These are phyloP conservation scores for Diachasma alloeum DNA, from an alignment of 1,140 invertebrate genomes.

Conservation along the genomic window DNA sequence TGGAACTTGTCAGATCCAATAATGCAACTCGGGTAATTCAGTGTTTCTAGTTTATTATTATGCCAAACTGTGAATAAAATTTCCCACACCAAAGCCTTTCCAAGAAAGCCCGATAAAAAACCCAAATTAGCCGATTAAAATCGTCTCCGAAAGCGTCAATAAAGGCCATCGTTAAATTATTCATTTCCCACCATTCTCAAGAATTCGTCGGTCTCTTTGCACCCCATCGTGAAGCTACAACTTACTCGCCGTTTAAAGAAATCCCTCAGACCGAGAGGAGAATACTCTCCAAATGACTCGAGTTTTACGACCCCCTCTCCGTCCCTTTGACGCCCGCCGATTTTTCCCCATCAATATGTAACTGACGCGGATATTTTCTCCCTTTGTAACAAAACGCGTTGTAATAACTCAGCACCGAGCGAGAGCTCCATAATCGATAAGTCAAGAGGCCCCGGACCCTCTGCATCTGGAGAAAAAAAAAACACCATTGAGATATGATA, in stretches of 20 bases:
- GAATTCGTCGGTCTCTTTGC: background rate
- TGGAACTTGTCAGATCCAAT: too few relatives aligned
- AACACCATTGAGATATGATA: background rate
- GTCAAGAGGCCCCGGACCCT: background rate
- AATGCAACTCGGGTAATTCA: too few relatives aligned
- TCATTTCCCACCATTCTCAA: background rate
- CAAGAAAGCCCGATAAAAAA: background rate
- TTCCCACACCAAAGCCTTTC: too few relatives aligned
- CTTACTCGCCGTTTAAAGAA: background rate
- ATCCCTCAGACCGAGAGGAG: background rate
- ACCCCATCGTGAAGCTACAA: background rate
- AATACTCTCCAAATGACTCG: background rate
- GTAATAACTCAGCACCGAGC: background rate
- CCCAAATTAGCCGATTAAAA: background rate
- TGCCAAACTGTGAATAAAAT: too few relatives aligned
- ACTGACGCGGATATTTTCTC: background rate
- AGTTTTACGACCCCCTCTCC: background rate
- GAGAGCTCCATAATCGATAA: background rate
- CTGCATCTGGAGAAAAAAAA: background rate
- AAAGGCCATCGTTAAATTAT: background rate
- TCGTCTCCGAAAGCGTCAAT: background rate
- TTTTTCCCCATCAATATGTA: slow-evolving; percentile 4
- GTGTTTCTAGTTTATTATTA: too few relatives aligned
- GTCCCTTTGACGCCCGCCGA: slow-evolving; percentile 22
- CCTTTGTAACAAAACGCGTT: slow-evolving; percentile 1